Base-by-base conservation (phyloP, 2,113 vertebrate species). In the Chunga burmeisteri region DNA sequence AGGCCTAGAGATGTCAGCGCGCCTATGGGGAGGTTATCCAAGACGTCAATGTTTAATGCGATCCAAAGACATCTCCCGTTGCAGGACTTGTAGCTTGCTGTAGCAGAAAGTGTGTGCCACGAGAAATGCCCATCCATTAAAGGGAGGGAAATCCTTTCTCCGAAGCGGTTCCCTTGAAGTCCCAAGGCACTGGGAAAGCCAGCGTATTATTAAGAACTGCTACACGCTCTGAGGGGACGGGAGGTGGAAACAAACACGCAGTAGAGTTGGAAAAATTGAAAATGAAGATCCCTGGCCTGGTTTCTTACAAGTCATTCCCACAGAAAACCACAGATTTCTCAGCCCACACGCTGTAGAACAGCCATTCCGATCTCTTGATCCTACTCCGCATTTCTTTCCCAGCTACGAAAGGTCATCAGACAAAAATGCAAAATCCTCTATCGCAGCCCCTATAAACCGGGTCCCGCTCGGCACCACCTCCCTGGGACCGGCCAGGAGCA, bases 1-100 rank as follows among this genome's bases (percentile, higher is more conserved):
- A 79, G 63, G 65, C 36, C 75, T 44, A 4, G 73, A 58, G 85
- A 85, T 8, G 52, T 16, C 3, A 2, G 38, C 1, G 61, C 66
- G 85, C 53, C 87, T n/a, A 16, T 0, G 29, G 55, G 58, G 79
- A 94, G 73, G 42, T 89, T 66, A 91, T 25, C 85, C 85, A 85
- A 42, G 44, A 66, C 16, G 82, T 73, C 86, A 95, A 92, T 65
- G 87, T 88, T 97, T 97, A 95, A 98, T 86, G 80, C 2, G 58
- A 92, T 90, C 89, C 96, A 91, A 87, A 91, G 86, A 66, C 96
- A 50, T 91, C 95, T 95, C 94, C 90, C n/a, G 2, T 92, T 95
- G 95, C 78, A 94, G 88, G 59, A 94, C 79, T 81, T 30, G 6
- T 30, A 36, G 13, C 21, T 26, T 21, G 32, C 12, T 47, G 86